Evolutionary conservation across 2,888 invertebrate genomes (phyloP).

Genomic region (Nectonema munidae): DNA sequence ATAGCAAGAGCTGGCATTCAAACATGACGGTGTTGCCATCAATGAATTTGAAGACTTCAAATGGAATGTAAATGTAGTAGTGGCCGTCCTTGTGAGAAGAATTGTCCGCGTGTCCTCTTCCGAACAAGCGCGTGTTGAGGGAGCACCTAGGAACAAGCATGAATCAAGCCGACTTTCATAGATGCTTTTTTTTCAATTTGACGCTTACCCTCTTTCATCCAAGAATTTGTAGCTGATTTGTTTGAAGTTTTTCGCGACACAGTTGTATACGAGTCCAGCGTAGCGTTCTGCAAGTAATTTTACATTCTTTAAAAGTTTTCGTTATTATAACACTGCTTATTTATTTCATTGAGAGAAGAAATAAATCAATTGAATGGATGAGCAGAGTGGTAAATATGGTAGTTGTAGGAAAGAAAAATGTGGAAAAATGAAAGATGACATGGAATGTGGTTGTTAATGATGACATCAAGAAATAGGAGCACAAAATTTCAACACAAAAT

Average conservation of each 20-base stretch:
- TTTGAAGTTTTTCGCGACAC: conserved; percentile 6
- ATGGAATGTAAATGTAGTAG: conserved; percentile 14
- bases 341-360: no score
- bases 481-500: no score
- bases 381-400: no score
- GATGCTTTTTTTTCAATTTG: not conserved
- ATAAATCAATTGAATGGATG: no score
- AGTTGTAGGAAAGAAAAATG: no score
- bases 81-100: conserved; percentile 12
- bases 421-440: no score
- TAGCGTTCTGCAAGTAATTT: conserved; percentile 6
- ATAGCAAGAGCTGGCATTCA: conserved; percentile 13
- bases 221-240: not conserved
- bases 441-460: no score
- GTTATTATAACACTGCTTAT: no score
- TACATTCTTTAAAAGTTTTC: no score
- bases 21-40: conserved; percentile 12
- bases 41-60: conserved; percentile 11
- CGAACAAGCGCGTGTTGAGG: conserved; percentile 8
- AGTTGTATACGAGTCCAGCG: conserved; percentile 12
- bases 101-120: conserved; percentile 13
- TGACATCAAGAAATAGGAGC: no score
- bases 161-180: not conserved
- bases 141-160: conserved; percentile 10
- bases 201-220: conserved; percentile 7